Conservation (phyloP, 2,888 invertebrate species). For the Chaetogeoica ovagalla region DNA sequence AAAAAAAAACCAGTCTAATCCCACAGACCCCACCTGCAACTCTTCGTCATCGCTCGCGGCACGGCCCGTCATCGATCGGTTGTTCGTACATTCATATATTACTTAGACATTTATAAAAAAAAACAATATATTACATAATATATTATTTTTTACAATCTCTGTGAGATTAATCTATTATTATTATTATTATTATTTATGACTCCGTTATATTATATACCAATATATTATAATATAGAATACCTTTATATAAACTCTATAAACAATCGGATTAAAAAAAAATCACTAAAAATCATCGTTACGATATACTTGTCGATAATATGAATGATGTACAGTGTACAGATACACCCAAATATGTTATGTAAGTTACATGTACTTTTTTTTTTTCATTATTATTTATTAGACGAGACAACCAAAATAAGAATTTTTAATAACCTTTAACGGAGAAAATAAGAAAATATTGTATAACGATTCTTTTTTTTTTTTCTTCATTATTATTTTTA, state of each 20-base stretch:
- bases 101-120: neutral
- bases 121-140: neutral
- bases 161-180: conserved; percentile 50
- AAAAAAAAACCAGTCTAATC: too few species aligned
- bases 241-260: neutral
- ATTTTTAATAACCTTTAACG: too few species aligned
- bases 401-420: too few species aligned
- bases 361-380: too few species aligned
- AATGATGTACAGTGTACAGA: too few species aligned
- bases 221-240: neutral
- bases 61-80: neutral
- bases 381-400: too few species aligned
- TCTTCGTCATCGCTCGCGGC: neutral
- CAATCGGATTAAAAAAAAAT: neutral
- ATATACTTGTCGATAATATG: too few species aligned
- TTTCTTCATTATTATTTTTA: neutral
- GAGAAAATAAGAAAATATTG: too few species aligned
- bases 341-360: too few species aligned
- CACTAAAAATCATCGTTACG: neutral
- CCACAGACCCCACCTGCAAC: too few species aligned
- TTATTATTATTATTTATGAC: conserved; percentile 47
- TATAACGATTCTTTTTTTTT: too few species aligned
- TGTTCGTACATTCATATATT: neutral
- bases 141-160: conserved; percentile 30
- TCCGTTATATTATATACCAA: conserved; percentile 25